A percentile compares a stretch with the other conserved stretches of the same genome.
Conservation (phyloP, 1,140 invertebrate genomes). For the Latrodectus geometricus region DNA sequence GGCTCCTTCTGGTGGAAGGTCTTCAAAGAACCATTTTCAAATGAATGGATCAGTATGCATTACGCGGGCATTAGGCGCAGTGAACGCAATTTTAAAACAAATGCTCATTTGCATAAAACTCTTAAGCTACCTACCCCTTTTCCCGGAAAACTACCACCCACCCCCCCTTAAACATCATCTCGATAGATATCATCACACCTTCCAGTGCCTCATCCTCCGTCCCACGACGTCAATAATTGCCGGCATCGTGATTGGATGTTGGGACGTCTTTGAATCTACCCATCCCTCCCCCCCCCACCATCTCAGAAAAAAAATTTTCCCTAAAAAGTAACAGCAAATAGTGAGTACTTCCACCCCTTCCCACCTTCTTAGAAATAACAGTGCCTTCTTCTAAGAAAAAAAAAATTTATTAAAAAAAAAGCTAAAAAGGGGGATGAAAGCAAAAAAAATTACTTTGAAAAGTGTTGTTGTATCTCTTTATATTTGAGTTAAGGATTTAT, state of each 20-base stretch:
- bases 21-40: slow-evolving; percentile 61
- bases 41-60: slow-evolving; percentile 62
- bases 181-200: slow-evolving; percentile 58
- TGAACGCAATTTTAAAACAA: slow-evolving; percentile 60
- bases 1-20: slow-evolving; percentile 21
- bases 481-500: slow-evolving; percentile 62
- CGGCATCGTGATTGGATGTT: slow-evolving; percentile 39
- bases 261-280: slow-evolving; percentile 25
- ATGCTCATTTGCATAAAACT: slow-evolving; percentile 62
- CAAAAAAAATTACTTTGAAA: slow-evolving; percentile 43
- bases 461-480: slow-evolving; percentile 56
- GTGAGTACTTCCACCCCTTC: neutral
- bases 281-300: neutral
- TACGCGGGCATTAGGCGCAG: slow-evolving; percentile 52
- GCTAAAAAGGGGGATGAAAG: slow-evolving; percentile 2
- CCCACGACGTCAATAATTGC: slow-evolving; percentile 59
- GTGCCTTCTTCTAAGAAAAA: neutral
- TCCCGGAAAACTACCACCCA: neutral
- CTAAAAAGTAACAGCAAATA: neutral
- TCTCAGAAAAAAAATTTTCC: slow-evolving; percentile 22
- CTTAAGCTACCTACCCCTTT: slow-evolving; percentile 51
- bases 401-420: slow-evolving; percentile 5
- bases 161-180: slow-evolving; percentile 40
- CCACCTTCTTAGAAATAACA: neutral
- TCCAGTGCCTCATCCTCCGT: neutral